Percentiles rank a stretch among this genome's conserved stretches.
Conservation (phyloP, 2,797 vertebrate species). For the Pseudomugil tenellus region DNA sequence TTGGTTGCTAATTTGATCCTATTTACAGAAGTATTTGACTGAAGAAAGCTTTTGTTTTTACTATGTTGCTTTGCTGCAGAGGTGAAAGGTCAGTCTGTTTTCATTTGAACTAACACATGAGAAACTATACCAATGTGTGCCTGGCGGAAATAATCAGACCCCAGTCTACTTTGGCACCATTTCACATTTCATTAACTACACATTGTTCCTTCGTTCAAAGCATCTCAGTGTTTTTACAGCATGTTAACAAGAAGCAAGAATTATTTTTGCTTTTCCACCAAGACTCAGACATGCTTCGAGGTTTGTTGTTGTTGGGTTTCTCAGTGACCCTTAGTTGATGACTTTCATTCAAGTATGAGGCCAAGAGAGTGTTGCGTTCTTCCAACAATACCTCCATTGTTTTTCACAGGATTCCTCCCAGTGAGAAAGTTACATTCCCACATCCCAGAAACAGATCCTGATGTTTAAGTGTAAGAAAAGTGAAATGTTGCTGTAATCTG, state of each 20-base stretch:
- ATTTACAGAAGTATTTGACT: neutral
- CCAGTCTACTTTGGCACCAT: constrained; percentile 2
- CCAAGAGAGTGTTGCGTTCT: constrained; percentile 32
- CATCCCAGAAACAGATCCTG: constrained; percentile 13
- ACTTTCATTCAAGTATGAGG: constrained; percentile 37
- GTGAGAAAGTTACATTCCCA: neutral
- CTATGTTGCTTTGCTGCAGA: neutral
- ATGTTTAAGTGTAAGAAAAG: constrained; percentile 15
- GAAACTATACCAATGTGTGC: neutral
- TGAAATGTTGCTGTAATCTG: too few relatives aligned
- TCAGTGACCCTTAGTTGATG: constrained; percentile 38
- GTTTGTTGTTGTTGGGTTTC: constrained; percentile 27
- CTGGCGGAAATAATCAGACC: neutral
- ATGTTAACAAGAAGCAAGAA: constrained; percentile 20
- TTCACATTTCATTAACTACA: constrained; percentile 10
- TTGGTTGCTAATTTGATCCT: constrained; percentile 10
- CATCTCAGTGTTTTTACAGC: neutral
- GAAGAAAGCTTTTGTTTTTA: constrained; percentile 1
- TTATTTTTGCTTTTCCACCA: constrained; percentile 27
- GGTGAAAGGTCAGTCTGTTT: constrained; percentile 24
- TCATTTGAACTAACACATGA: neutral
- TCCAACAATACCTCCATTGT: constrained; percentile 52
- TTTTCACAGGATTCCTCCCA: constrained; percentile 13
- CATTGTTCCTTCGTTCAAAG: constrained; percentile 5
- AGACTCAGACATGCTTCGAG: constrained; percentile 13